Evolutionary conservation across 2,113 vertebrate species (phyloP).

Genomic region (Sus scrofa): T2T-Sscrofa CM000829.6:31418001-31418500

Average conservation of each 20-base stretch:
- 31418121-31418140: conserved; percentile 88
- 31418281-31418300: background rate
- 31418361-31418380: background rate
- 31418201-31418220: conserved; percentile 70
- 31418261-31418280: background rate
- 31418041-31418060: conserved; percentile 88
- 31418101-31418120: conserved; percentile 89
- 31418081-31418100: conserved; percentile 90
- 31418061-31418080: conserved; percentile 88
- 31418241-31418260: background rate
- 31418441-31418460: background rate
- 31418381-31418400: background rate
- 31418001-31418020: conserved; percentile 81
- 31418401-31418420: background rate
- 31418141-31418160: conserved; percentile 73
- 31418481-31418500: background rate
- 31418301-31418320: background rate
- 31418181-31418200: background rate
- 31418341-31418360: background rate
- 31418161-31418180: background rate
- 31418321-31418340: background rate
- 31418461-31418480: background rate
- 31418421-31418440: background rate
- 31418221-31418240: conserved; percentile 53
- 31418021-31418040: conserved; percentile 90